phyloP scores from a whole-genome alignment of 2,888 invertebrate genomes.

The Cyrtodaria siliqua region DNA sequence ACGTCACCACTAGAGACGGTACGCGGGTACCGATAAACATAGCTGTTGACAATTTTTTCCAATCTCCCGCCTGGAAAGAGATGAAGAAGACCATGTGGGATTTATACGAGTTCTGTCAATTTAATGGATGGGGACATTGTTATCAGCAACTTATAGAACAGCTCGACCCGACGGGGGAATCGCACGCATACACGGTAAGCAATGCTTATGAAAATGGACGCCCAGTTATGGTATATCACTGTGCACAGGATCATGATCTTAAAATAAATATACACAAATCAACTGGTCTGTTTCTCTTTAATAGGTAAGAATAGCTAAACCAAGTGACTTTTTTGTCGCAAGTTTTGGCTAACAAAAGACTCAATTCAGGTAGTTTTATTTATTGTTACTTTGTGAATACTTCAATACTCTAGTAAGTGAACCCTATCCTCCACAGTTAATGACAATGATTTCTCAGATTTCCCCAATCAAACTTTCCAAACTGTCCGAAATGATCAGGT shows the following conservation, averaged over 20 bases:
- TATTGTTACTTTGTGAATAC: too few relatives aligned
- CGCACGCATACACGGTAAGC: slow-evolving; percentile 89
- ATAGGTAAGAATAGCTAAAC: too few relatives aligned
- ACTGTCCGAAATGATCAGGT: too few relatives aligned
- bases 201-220: background rate
- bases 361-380: too few relatives aligned
- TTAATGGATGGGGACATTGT: slow-evolving; percentile 95
- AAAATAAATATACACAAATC: background rate
- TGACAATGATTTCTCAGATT: too few relatives aligned
- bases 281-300: background rate
- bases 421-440: too few relatives aligned
- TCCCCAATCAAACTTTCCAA: too few relatives aligned
- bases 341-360: too few relatives aligned
- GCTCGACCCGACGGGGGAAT: slow-evolving; percentile 96
- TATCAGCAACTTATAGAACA: slow-evolving; percentile 95
- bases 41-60: slow-evolving; percentile 95
- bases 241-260: too few relatives aligned
- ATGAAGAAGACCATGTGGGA: slow-evolving; percentile 89
- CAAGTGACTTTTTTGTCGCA: too few relatives aligned
- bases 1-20: slow-evolving; percentile 49
- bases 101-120: slow-evolving; percentile 92
- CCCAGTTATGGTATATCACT: too few relatives aligned
- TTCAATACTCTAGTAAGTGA: too few relatives aligned
- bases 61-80: slow-evolving; percentile 91
- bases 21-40: slow-evolving; percentile 88